Evolutionary conservation across 2,888 invertebrate genomes (phyloP).

Genomic region (Eustalomyia histrio): DNA sequence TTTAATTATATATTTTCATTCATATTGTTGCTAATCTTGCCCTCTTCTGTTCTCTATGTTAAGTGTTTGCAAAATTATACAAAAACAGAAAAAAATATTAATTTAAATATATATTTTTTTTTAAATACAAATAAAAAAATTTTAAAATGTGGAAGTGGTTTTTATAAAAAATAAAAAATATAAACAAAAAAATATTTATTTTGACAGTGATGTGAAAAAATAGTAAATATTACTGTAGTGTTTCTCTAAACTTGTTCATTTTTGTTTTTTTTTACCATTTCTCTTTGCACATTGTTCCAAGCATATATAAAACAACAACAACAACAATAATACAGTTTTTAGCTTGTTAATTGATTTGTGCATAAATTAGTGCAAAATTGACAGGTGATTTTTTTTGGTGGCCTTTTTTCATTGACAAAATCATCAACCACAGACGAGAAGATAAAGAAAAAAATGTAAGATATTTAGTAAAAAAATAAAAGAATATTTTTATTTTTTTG

Average conservation of each 20-base stretch:
- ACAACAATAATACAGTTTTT: background rate
- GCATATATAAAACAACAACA: constrained; percentile 16
- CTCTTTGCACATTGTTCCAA: background rate
- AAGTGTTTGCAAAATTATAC: constrained; percentile 39
- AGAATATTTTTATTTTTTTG: background rate
- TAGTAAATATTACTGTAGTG: background rate
- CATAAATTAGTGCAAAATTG: constrained; percentile 51
- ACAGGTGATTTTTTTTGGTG: constrained; percentile 23
- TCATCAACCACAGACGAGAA: background rate
- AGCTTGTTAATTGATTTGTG: constrained; percentile 49
- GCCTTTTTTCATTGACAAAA: background rate
- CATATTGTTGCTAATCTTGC: constrained; percentile 15
- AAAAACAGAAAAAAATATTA: background rate
- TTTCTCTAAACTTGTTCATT: constrained; percentile 16
- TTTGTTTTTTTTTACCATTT: constrained; percentile 23
- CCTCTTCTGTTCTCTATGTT: constrained; percentile 16
- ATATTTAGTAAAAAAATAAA: constrained; percentile 2
- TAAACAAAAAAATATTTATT: constrained; percentile 5
- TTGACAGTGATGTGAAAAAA: constrained; percentile 2
- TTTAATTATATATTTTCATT: background rate
- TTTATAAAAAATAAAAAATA: constrained; percentile 21
- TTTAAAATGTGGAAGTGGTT: constrained; percentile 27
- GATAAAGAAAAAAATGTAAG: constrained; percentile 40
- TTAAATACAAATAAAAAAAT: constrained; percentile 1
- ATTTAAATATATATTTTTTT: constrained; percentile 3